These are phyloP conservation scores for Theristicus caerulescens DNA, from an alignment of 2,113 vertebrate genomes.

Conservation along the genomic window DNA sequence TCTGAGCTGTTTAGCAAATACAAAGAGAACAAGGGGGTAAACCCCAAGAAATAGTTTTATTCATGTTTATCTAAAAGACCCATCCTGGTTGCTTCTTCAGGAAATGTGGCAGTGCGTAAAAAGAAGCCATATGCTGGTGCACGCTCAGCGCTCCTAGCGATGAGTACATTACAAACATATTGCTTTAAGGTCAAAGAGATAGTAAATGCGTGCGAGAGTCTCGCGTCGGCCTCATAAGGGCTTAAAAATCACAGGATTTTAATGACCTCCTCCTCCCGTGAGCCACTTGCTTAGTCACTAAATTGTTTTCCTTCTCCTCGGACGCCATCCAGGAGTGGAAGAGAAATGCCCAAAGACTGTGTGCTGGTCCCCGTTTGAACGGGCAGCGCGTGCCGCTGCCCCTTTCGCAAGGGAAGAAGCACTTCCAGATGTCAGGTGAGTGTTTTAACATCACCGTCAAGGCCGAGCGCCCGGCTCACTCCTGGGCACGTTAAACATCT, in stretches of 20 bases:
- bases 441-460: neutral
- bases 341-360: neutral
- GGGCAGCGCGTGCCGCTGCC: neutral
- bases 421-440: neutral
- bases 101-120: accelerated
- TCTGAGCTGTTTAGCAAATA: neutral
- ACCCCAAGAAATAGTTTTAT: neutral
- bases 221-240: neutral
- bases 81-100: neutral
- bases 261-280: neutral
- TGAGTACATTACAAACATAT: neutral
- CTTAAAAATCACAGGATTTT: neutral
- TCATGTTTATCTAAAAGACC: neutral
- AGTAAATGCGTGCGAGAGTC: neutral
- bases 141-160: accelerated
- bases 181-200: neutral
- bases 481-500: neutral
- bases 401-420: neutral
- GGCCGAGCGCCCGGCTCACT: accelerated
- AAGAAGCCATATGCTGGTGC: neutral
- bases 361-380: neutral
- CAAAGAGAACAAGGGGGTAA: neutral
- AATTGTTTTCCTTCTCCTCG: neutral
- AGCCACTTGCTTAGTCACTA: neutral
- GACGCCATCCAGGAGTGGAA: neutral